Conservation (phyloP, 2,888 invertebrate genomes). For the Lasius fuliginosus region DNA sequence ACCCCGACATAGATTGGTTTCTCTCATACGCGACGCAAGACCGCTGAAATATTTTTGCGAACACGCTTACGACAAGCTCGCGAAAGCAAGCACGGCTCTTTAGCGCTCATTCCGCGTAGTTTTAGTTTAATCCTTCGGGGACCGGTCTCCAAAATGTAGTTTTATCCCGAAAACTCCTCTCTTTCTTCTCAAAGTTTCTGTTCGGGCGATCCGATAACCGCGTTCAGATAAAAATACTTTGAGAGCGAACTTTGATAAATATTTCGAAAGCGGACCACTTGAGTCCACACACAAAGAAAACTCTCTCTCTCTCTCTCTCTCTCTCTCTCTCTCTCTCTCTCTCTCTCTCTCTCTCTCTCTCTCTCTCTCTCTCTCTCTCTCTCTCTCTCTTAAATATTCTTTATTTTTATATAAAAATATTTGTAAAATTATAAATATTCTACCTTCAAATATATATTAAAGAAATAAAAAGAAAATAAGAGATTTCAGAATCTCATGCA, state of each 20-base stretch:
- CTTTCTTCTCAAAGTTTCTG: conserved; percentile 11
- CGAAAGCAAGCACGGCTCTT: conserved; percentile 31
- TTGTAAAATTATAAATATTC: neutral
- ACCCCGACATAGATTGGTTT: conserved; percentile 30
- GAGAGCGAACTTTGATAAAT: conserved; percentile 14
- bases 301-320: conserved; percentile 52
- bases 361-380: conserved; percentile 59
- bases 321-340: conserved; percentile 39
- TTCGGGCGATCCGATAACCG: conserved; percentile 24
- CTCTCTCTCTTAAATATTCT: conserved; percentile 51
- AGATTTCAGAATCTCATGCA: neutral
- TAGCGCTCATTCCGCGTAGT: conserved; percentile 24
- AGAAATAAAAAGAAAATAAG: neutral
- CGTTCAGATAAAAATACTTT: conserved; percentile 55
- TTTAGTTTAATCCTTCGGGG: conserved; percentile 53
- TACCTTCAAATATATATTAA: neutral
- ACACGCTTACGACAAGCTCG: conserved; percentile 28
- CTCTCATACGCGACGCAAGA: conserved; percentile 22
- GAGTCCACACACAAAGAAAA: conserved; percentile 38
- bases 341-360: conserved; percentile 52
- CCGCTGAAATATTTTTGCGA: conserved; percentile 35
- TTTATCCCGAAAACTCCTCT: conserved; percentile 21
- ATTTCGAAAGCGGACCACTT: conserved; percentile 30
- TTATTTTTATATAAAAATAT: conserved; percentile 24
- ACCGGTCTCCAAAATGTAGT: conserved; percentile 43